Conservation (phyloP, 37 sponge, comb jelly and placozoan species). For the Cladorhizidae sp. region DNA sequence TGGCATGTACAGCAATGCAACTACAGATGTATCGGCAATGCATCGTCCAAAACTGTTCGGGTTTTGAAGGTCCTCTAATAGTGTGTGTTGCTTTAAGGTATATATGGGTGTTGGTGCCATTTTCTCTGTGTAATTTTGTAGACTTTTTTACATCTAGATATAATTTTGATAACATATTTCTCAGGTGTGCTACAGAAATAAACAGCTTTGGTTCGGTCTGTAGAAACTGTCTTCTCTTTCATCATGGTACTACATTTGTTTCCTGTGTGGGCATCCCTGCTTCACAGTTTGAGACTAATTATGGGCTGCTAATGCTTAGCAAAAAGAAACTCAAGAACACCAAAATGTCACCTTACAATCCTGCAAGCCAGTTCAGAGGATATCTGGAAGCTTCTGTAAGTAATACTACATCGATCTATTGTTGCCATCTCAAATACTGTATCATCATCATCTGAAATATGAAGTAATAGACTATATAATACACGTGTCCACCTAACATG, state of each 20-base stretch:
- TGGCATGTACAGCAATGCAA: background rate
- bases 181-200: background rate
- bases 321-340: constrained; percentile 8
- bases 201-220: background rate
- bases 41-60: background rate
- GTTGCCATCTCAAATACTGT: background rate
- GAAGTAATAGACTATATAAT: no score
- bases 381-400: constrained; percentile 1
- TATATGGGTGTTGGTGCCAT: no score
- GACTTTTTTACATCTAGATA: background rate
- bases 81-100: no score
- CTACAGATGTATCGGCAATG: background rate
- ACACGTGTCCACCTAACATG: no score
- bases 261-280: background rate
- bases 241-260: background rate
- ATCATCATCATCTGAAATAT: background rate
- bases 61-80: background rate
- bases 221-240: background rate
- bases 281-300: constrained; percentile 11
- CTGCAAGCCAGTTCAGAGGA: constrained; percentile 7
- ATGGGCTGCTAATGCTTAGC: constrained; percentile 24
- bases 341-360: background rate
- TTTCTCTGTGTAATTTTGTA: no score
- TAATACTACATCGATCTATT: no score
- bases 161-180: background rate